phyloP scores from a whole-genome alignment of 1,140 invertebrate genomes.

The Parasteatoda tepidariorum region DNA sequence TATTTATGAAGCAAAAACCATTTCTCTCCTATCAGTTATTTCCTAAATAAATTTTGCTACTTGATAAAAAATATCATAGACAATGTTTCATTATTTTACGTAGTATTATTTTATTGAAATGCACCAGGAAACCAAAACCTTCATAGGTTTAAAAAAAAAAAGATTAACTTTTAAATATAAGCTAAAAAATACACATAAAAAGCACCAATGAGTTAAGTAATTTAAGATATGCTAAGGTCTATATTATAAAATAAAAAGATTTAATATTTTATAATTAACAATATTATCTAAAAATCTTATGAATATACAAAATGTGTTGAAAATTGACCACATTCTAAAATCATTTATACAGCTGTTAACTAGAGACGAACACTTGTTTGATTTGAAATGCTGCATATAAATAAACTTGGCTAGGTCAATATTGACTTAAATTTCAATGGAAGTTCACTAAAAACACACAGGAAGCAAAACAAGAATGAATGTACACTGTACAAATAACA shows the following conservation, averaged over 20 bases:
- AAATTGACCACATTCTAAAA: neutral
- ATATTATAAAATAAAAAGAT: neutral
- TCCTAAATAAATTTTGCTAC: no score
- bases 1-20: no score
- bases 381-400: constrained; percentile 2
- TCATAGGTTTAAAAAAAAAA: no score
- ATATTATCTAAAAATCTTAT: neutral
- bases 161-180: no score
- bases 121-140: no score
- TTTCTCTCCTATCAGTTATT: no score
- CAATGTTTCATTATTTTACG: no score
- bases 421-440: neutral
- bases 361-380: neutral
- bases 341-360: neutral
- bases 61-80: no score
- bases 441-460: constrained; percentile 25
- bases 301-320: constrained; percentile 8
- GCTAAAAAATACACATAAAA: no score
- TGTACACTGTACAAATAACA: constrained; percentile 57
- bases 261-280: neutral
- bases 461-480: constrained; percentile 32
- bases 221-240: no score
- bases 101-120: no score
- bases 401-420: neutral
- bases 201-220: no score